A percentile compares a stretch with the other conserved stretches of the same genome.
Conservation (phyloP, 2,113 vertebrate species). For the Tapirus terrestris region DNA sequence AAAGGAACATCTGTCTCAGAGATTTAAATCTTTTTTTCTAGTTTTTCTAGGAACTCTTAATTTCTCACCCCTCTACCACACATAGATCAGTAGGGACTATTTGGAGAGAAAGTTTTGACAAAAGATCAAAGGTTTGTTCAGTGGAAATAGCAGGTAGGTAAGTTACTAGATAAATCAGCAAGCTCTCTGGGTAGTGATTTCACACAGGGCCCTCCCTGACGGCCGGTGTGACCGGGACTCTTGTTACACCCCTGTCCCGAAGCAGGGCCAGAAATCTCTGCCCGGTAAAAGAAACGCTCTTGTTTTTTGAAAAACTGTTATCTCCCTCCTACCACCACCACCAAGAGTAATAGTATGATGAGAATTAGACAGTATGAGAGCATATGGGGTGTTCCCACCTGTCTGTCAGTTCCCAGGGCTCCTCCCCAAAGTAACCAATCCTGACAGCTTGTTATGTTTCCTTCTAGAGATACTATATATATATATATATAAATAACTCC, state of each 20-base stretch:
- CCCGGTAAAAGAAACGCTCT: too few species aligned
- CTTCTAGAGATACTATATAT: background rate
- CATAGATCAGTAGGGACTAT: background rate
- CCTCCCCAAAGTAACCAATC: background rate
- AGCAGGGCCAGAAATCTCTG: background rate
- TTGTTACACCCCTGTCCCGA: rapidly evolving
- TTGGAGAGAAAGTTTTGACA: conserved; percentile 32
- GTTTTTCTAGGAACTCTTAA: background rate
- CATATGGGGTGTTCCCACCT: background rate
- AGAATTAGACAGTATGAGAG: background rate
- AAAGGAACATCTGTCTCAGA: background rate
- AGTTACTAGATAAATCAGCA: background rate
- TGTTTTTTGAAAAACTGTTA: background rate
- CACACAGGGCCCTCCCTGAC: background rate
- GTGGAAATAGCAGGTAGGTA: conserved; percentile 13
- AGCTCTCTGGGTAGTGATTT: background rate
- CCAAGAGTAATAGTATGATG: background rate
- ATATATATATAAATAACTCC: background rate
- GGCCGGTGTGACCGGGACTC: rapidly evolving
- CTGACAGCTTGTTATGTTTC: background rate
- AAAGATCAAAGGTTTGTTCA: background rate
- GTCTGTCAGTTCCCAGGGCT: background rate
- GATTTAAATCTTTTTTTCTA: background rate
- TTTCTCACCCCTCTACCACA: background rate
- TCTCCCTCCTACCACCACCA: background rate